Conservation (phyloP, 2,113 vertebrate species). For the Onychostoma macrolepis region DNA sequence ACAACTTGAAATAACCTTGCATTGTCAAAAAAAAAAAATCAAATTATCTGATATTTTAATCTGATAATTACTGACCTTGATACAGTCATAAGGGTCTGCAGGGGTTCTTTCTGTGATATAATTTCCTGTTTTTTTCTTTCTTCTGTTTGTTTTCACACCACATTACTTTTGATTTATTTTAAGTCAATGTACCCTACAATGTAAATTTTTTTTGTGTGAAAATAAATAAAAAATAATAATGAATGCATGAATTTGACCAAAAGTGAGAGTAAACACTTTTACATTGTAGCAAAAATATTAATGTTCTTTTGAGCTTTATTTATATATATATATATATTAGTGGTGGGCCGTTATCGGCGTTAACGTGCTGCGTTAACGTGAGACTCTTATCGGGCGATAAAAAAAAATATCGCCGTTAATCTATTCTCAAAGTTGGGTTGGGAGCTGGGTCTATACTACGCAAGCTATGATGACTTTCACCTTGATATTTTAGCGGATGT, state of each 20-base stretch:
- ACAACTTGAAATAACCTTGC: background rate
- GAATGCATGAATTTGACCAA: background rate
- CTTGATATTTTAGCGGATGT: too few species aligned
- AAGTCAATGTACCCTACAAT: background rate
- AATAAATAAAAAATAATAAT: background rate
- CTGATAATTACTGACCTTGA: background rate
- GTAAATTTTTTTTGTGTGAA: background rate
- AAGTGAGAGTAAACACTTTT: background rate
- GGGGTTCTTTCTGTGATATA: background rate
- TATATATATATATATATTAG: too few species aligned
- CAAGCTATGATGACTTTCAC: too few species aligned
- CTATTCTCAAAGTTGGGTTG: too few species aligned
- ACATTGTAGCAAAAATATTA: background rate
- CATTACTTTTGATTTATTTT: too few species aligned
- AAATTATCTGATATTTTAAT: background rate
- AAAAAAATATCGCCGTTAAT: too few species aligned
- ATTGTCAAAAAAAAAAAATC: background rate
- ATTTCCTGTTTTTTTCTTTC: background rate
- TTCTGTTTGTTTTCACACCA: background rate
- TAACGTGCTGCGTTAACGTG: too few species aligned
- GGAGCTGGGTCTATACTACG: too few species aligned
- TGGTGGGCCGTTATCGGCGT: too few species aligned
- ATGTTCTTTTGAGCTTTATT: background rate
- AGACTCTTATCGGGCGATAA: too few species aligned
- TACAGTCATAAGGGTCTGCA: background rate